A percentile compares a stretch with the other conserved stretches of the same genome.
Conservation (phyloP, 2,888 invertebrate species). For the Meghimatium bilineatum region DNA sequence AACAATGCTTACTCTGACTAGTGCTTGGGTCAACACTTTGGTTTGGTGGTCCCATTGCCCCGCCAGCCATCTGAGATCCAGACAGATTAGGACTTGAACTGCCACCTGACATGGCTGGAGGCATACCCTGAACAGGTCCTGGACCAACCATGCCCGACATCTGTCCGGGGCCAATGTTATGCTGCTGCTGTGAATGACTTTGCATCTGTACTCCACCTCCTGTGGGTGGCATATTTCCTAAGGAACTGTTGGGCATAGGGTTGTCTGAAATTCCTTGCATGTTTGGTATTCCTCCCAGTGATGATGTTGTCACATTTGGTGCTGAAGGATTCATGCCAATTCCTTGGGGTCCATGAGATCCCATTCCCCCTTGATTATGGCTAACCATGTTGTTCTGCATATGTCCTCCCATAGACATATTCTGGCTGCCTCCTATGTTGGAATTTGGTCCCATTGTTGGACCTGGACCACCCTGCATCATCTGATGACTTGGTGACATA, state of each 20-base stretch:
- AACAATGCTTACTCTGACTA: constrained; percentile 50
- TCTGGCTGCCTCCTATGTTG: constrained; percentile 52
- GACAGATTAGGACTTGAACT: constrained; percentile 46
- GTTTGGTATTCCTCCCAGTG: constrained; percentile 28
- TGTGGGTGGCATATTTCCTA: constrained; percentile 29
- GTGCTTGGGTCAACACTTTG: constrained; percentile 55
- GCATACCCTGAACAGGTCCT: constrained; percentile 39
- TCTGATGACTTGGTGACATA: constrained; percentile 52
- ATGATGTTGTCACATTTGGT: not conserved
- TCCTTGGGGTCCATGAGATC: constrained; percentile 13
- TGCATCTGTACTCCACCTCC: constrained; percentile 29
- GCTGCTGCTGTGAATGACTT: constrained; percentile 28
- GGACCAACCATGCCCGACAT: constrained; percentile 51
- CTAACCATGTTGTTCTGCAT: constrained; percentile 59
- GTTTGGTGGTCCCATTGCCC: constrained; percentile 55
- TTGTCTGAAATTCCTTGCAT: constrained; percentile 34
- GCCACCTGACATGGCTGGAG: constrained; percentile 45
- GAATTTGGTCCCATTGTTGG: constrained; percentile 53
- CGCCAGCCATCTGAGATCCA: constrained; percentile 55
- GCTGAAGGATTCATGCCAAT: constrained; percentile 23
- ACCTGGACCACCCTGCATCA: constrained; percentile 57
- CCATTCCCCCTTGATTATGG: constrained; percentile 47
- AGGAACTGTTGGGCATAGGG: constrained; percentile 38
- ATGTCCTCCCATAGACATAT: constrained; percentile 63
- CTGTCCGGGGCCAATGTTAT: constrained; percentile 27